Evolutionary conservation across 2,888 invertebrate genomes (phyloP), one percentile per base, ranked within the genome.

Genomic region (Ophion costatus): DNA sequence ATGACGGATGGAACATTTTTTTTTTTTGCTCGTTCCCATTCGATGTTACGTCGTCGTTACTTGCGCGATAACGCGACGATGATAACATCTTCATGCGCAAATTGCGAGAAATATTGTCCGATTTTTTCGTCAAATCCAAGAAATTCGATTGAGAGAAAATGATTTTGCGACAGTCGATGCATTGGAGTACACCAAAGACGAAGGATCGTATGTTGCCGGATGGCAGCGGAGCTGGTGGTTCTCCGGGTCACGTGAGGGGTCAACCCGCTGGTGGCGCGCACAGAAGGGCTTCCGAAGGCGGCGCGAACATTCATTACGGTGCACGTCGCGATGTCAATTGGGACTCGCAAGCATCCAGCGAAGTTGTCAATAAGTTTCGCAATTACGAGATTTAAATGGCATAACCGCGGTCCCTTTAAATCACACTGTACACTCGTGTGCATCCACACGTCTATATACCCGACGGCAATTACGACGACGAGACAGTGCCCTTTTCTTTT

Each of bases 111-210:
- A 69, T 45, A 42, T 38, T 9, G 67, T n/a, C 9, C 20, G 1
- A 42, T 4, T 14, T 3, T 45, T 51, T 51, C 1, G n/a, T n/a
- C 51, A 51, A 24, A 51, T 51, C 14, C 4, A 51, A 14, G 14
- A 51, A 51, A 51, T 17, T 67, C 10, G 10, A 33, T 9, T 42
- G 67, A 63, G 7, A 74, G n/a, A 84, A 51, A 80, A 57, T 70
- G 38, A 77, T 71, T 66, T 85, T 61, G 10, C 33, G 92, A 74
- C 95, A 98, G 96, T 97, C 98, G 75, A 98, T 98, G 97, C 98
- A 98, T 93, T 98, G 98, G 98, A 96, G 97, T 86, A 97, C 97
- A 86, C 97, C 97, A 59, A 98, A 98, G 94, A 98, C 97, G 89
- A 98, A 98, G 94, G 98, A 98, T 90, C 96, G 98, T 88, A 98